Base-by-base conservation (phyloP, 92 coral and sea anemone genomes). In the Meandrina meandrites region DNA sequence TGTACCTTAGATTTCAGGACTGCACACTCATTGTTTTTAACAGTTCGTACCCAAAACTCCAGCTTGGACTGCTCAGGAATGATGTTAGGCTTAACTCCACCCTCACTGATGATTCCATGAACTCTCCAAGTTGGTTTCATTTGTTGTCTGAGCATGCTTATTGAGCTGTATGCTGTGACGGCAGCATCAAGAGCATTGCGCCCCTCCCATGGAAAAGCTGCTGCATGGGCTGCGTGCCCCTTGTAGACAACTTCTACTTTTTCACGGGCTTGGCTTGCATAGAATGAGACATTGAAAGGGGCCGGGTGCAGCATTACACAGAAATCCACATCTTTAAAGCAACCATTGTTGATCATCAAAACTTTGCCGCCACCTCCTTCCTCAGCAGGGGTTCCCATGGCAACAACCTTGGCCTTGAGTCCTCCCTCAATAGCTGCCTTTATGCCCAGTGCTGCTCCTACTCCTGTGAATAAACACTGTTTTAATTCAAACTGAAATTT, bases 351-450 rank as follows among this genome's bases (percentile, higher is more conserved):
- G 37, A 96, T 95, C 93, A 96, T 84, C 30, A 91, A 84, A 22
- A 96, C 77, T 84, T 96, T 96, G 0, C 98, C 98, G 21, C 98
- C 98, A 14, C 87, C 88, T 6, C 93, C 98, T 76, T 96, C 98
- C 75, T 96, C 98, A 30, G 98, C 98, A 12, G 98, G 98, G 0
- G 98, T 96, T 40, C 98, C 98, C 81, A 93, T 79, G 79, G 95
- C 95, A 79, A 91, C 75, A 24, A 93, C 86, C 78, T 86, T 80
- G 17, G 92, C 96, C 19, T 70, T 79, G 48, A 64, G 87, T 10
- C 86, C 86, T 50, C 79, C 88, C 11, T 83, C 85, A 24, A 89
- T 86, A 75, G 93, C 94, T 47, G 89, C 24, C 40, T 92, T 89
- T 69, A 92, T 69, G 75, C 79, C 92, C 69, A 89, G 24, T 64